A percentile compares a stretch with the other conserved stretches of the same genome.
Conservation (phyloP, 2,888 invertebrate species). For the Cheilosia impressa region DNA sequence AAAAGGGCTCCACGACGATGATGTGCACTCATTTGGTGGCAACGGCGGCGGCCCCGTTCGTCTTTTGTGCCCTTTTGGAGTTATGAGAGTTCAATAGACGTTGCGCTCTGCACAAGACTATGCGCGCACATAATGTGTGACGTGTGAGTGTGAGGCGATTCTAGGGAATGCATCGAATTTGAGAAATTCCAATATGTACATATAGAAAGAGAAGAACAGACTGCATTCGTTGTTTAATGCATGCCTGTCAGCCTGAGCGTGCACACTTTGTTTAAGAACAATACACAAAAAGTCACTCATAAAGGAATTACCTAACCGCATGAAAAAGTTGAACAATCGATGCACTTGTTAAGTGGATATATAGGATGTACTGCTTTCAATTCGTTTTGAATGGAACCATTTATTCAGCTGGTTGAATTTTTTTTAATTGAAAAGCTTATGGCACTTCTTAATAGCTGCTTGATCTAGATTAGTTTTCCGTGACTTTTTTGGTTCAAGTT, state of each 20-base stretch:
- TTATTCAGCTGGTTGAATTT: not conserved
- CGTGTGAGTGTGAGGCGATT: conserved; percentile 9
- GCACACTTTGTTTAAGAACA: conserved; percentile 44
- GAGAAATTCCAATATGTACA: conserved; percentile 33
- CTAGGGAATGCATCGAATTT: conserved; percentile 53
- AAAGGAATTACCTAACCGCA: conserved; percentile 54
- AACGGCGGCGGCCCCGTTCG: conserved; percentile 25
- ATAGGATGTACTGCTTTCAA: conserved; percentile 28
- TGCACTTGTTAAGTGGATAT: conserved; percentile 48
- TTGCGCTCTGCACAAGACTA: conserved; percentile 34
- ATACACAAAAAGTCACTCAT: conserved; percentile 56
- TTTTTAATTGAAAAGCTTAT: conserved; percentile 27
- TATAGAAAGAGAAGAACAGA: not conserved
- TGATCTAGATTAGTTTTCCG: conserved; percentile 27
- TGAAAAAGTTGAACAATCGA: conserved; percentile 54
- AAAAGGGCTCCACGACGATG: conserved; percentile 38
- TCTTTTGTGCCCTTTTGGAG: conserved; percentile 54
- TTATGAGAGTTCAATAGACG: conserved; percentile 63
- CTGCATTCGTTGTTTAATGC: conserved; percentile 25
- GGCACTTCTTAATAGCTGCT: conserved; percentile 26
- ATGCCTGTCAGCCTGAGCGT: conserved; percentile 22
- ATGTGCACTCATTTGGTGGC: conserved; percentile 37
- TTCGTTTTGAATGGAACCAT: conserved; percentile 28
- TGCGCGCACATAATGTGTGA: conserved; percentile 15
- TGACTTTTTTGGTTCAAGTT: conserved; percentile 26